Conservation (phyloP, 2,888 invertebrate species). For the Gymnocheta viridis region DNA sequence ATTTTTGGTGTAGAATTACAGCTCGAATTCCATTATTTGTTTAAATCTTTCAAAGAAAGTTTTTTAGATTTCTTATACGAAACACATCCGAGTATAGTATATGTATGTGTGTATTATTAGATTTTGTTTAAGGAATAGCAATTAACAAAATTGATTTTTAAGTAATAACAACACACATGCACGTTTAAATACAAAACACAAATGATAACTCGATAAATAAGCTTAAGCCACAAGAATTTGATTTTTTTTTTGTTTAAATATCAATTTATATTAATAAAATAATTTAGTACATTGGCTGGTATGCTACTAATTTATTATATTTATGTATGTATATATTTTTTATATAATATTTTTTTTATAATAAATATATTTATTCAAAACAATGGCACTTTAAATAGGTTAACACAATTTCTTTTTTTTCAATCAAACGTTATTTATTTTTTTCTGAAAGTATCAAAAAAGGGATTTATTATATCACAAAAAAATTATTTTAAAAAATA, state of each 20-base stretch:
- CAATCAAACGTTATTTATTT: conserved; percentile 44
- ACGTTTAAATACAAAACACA: conserved; percentile 55
- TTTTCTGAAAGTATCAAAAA: conserved; percentile 34
- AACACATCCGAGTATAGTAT: conserved; percentile 4
- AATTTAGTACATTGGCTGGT: conserved; percentile 27
- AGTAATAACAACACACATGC: conserved; percentile 20
- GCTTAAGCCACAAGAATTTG: conserved; percentile 67
- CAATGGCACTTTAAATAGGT: conserved; percentile 69
- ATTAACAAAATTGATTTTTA: conserved; percentile 42
- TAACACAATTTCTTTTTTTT: conserved; percentile 57
- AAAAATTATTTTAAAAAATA: neutral
- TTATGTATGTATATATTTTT: conserved; percentile 24
- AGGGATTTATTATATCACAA: neutral
- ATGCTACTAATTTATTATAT: conserved; percentile 45
- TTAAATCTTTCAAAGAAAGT: neutral
- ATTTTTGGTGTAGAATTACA: conserved; percentile 48
- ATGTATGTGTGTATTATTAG: neutral
- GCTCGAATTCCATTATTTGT: conserved; percentile 59
- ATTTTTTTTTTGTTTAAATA: conserved; percentile 34
- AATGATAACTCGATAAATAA: conserved; percentile 52
- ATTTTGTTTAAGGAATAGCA: conserved; percentile 35
- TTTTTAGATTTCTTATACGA: neutral
- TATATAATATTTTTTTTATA: conserved; percentile 17
- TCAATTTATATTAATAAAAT: conserved; percentile 38
- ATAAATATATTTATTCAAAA: conserved; percentile 60